A percentile compares a stretch with the other conserved stretches of the same genome.
Conservation (phyloP, 2,888 invertebrate genomes). For the Colletes collaris region DNA sequence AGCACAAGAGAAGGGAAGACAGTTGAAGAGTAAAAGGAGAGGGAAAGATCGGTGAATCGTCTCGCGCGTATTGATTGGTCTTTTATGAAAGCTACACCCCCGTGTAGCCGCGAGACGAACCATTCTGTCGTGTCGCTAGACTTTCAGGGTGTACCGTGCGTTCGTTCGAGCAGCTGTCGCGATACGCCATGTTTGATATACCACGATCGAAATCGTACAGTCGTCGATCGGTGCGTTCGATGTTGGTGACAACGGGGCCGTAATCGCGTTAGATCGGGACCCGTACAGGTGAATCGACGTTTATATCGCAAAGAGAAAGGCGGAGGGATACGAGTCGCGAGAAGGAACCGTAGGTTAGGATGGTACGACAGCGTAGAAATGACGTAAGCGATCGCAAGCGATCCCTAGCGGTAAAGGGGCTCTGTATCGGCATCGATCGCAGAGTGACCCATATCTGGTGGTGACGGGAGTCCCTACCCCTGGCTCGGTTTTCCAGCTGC, state of each 20-base stretch:
- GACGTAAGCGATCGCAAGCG: conserved; percentile 69
- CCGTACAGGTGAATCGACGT: no score
- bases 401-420: conserved; percentile 72
- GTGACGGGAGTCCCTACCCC: conserved; percentile 62
- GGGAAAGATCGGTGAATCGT: conserved; percentile 77
- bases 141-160: conserved; percentile 48
- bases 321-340: conserved; percentile 82
- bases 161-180: conserved; percentile 2
- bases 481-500: conserved; percentile 31
- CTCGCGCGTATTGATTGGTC: conserved; percentile 81
- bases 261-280: not conserved
- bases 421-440: conserved; percentile 81
- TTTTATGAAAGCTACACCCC: conserved; percentile 76
- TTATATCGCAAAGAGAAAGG: conserved; percentile 48
- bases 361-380: conserved; percentile 80
- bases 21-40: conserved; percentile 49
- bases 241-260: no score
- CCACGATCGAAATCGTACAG: not conserved
- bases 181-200: conserved; percentile 33
- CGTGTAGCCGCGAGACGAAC: conserved; percentile 63
- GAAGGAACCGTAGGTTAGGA: conserved; percentile 53
- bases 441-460: conserved; percentile 82
- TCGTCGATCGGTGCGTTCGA: not conserved
- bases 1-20: conserved; percentile 30
- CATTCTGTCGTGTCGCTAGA: conserved; percentile 62